Base-by-base conservation (phyloP, 2,888 invertebrate species). In the Hanleya hanleyi region DNA sequence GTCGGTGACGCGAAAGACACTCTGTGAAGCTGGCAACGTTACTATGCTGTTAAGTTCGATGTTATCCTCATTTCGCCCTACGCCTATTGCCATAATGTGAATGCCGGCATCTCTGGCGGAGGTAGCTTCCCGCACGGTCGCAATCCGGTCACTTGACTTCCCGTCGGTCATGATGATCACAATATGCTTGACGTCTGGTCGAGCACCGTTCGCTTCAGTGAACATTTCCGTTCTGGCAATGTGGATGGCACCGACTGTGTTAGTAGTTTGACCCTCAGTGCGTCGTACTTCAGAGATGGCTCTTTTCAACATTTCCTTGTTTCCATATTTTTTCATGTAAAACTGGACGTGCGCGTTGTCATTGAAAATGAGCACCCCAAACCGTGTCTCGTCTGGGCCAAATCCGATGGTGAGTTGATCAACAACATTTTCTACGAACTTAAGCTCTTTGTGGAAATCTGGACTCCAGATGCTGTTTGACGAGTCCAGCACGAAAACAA, bases 291-390 rank as follows among this genome's bases (percentile, higher is more conserved):
- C 51, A 12, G 65, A 69, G 5, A 83, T 69, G 0, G 79, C 81
- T 9, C 32, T 61, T 18, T 75, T 69, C 7, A 81, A 37, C 0
- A 74, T 41, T n/a, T 77, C 71, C 33, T 61, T 61, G 22, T 77
- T 69, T 32, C 70, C 73, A 62, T 81, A 78, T 35, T 77, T 73
- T 67, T 77, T 71, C 18, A 83, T 71, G 57, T 81, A 79, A 41
- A 82, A 81, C 26, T 81, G 78, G 1, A 77, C 66, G 49, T 77
- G 76, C 49, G 71, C 78, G 6, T 73, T 64, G n/a, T 80, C 70
- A 1, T 76, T 77, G 67, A 84, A 87, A 1, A 83, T 83, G 15
- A 85, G 69, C 7, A 83, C 76, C 0, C 81, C 86, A 12, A 87
- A 80, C 37, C 82, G 73, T 0, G 83, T 81, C 57, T 84, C 82